phyloP scores from a whole-genome alignment of 2,113 vertebrate genomes.

The Melanerpes aurifrons region DNA sequence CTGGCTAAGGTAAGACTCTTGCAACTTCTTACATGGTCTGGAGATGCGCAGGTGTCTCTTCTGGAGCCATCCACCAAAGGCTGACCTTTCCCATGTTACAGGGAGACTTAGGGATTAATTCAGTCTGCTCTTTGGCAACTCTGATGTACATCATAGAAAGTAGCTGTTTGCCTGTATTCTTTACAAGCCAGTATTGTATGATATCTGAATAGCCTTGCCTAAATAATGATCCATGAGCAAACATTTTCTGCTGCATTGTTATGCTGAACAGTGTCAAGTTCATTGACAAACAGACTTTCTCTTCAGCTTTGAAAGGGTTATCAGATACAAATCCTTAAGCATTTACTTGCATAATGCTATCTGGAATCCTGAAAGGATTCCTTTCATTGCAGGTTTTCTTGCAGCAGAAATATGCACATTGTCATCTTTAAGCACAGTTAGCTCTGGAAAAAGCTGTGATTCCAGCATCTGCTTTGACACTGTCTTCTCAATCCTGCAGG shows the following conservation, averaged over 20 bases:
- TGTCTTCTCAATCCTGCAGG: slow-evolving; percentile 74
- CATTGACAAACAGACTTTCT: not conserved
- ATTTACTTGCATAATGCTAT: not conserved
- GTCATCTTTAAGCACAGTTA: not conserved
- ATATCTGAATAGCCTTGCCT: not conserved
- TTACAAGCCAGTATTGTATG: not conserved
- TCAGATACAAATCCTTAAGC: not conserved
- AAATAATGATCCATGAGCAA: not conserved
- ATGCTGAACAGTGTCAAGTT: not conserved
- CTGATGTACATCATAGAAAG: not conserved
- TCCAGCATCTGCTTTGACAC: not conserved
- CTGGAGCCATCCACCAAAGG: not conserved
- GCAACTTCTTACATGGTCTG: not conserved
- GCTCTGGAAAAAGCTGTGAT: not conserved
- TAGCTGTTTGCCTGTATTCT: not conserved
- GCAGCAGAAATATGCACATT: not conserved
- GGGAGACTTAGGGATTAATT: not conserved
- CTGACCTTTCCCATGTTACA: not conserved
- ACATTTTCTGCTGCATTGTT: not conserved
- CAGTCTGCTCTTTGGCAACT: not conserved
- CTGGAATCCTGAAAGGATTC: not conserved
- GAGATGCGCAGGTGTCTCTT: not conserved
- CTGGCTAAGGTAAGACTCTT: slow-evolving; percentile 84
- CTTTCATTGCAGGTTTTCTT: not conserved
- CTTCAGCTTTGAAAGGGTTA: not conserved